Evolutionary conservation across 2,797 vertebrate species (phyloP).

Genomic region (Pygocentrus nattereri): DNA sequence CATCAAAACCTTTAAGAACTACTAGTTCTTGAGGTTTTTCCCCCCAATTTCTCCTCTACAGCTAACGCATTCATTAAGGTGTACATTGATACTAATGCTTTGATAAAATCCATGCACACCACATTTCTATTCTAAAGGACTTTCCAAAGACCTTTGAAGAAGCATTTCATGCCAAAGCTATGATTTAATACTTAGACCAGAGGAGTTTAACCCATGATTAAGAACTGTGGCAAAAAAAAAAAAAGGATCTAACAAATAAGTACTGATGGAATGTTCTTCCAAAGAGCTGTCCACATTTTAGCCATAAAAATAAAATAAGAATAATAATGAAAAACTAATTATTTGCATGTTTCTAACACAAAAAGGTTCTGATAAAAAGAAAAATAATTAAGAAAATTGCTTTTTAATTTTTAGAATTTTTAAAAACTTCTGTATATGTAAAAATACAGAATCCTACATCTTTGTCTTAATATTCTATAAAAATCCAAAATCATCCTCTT

Average conservation of each 20-base stretch:
- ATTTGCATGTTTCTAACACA: too few species aligned
- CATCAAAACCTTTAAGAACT: not conserved
- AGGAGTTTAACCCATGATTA: too few species aligned
- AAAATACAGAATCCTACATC: too few species aligned
- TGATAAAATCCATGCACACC: not conserved
- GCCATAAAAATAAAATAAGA: too few species aligned
- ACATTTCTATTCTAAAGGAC: not conserved
- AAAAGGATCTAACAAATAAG: too few species aligned
- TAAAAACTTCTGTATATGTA: not conserved
- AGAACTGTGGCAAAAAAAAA: too few species aligned
- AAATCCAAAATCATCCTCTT: not conserved
- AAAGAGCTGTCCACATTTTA: too few species aligned
- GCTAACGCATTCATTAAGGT: not conserved
- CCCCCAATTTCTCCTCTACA: not conserved
- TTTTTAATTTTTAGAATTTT: too few species aligned
- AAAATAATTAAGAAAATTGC: too few species aligned
- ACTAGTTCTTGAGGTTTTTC: not conserved
- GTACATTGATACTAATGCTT: not conserved
- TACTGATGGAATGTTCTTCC: too few species aligned
- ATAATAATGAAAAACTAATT: too few species aligned
- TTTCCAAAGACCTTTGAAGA: not conserved
- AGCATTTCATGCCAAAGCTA: not conserved
- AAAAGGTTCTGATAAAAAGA: too few species aligned
- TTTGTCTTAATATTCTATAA: not conserved
- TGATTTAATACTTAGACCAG: not conserved